Percentiles rank a stretch among this genome's conserved stretches.
Evolutionary conservation across 2,797 vertebrate genomes (phyloP).

Genomic region (Otus scops): DNA sequence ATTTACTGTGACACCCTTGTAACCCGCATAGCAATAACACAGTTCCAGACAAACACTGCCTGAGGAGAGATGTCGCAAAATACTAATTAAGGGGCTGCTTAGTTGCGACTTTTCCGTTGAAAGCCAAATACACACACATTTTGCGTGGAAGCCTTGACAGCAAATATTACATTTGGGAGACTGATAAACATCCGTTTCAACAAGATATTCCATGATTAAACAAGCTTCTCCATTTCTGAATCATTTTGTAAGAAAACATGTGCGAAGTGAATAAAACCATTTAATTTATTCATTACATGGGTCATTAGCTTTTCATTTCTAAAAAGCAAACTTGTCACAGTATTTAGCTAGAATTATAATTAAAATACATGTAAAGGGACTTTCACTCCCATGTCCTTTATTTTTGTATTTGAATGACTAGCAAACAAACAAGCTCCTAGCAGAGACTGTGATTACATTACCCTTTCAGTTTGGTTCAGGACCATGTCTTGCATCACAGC

Average conservation of each 20-base stretch:
- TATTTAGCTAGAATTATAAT: not conserved
- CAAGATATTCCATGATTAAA: not conserved
- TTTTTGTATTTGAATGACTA: not conserved
- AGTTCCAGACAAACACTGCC: not conserved
- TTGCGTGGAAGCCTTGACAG: not conserved
- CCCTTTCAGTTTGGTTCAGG: not conserved
- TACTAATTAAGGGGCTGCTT: not conserved
- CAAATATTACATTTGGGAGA: not conserved
- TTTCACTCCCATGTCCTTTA: not conserved
- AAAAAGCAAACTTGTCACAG: conserved; percentile 3
- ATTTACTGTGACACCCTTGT: not conserved
- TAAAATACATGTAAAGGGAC: not conserved
- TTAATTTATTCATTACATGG: conserved; percentile 21
- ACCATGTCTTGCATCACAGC: not conserved
- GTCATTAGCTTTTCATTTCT: conserved; percentile 28
- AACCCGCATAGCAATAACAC: not conserved
- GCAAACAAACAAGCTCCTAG: not conserved
- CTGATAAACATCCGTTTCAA: not conserved
- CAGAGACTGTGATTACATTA: not conserved
- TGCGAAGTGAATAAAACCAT: not conserved
- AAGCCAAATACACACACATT: not conserved
- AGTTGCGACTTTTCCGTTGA: not conserved
- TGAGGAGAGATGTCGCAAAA: not conserved
- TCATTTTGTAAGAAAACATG: not conserved
- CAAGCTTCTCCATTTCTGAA: not conserved